A percentile compares a stretch with the other conserved stretches of the same genome.
phyloP scores from a whole-genome alignment of 2,797 vertebrate genomes.

The Phylloscopus collybita region DNA sequence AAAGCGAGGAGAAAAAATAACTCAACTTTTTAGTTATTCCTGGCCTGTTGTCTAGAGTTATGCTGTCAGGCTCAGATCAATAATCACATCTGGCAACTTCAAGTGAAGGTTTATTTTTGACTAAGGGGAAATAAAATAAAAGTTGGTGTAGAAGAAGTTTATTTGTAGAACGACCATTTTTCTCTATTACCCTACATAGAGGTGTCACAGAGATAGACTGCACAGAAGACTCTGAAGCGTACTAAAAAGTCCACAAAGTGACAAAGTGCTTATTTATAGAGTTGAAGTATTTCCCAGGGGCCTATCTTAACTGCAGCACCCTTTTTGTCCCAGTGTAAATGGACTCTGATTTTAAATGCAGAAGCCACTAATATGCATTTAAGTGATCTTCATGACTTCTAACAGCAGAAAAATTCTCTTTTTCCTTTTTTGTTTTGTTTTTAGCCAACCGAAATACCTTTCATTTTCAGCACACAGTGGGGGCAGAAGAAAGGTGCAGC shows the following conservation, averaged over 20 bases:
- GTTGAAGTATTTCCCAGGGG: neutral
- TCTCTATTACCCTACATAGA: neutral
- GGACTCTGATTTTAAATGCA: neutral
- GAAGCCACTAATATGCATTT: neutral
- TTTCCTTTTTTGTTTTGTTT: neutral
- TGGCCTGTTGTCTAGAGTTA: neutral
- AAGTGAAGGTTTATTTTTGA: conserved; percentile 1
- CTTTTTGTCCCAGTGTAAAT: neutral
- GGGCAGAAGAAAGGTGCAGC: neutral
- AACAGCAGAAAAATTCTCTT: neutral
- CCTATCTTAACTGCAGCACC: neutral
- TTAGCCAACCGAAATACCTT: neutral
- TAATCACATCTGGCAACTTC: neutral
- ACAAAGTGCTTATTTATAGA: neutral
- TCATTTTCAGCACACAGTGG: neutral
- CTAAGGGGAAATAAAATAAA: conserved; percentile 16
- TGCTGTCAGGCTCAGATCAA: neutral
- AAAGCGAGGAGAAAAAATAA: neutral
- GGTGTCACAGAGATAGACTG: neutral
- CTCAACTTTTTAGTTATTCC: neutral
- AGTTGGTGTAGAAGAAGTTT: neutral
- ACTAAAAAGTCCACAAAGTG: neutral
- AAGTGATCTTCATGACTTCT: neutral
- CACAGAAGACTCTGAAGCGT: neutral
- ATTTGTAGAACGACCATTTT: conserved; percentile 9